Evolutionary conservation across 2,888 invertebrate genomes (phyloP).

Genomic region (Chymomyza procnemis): DNA sequence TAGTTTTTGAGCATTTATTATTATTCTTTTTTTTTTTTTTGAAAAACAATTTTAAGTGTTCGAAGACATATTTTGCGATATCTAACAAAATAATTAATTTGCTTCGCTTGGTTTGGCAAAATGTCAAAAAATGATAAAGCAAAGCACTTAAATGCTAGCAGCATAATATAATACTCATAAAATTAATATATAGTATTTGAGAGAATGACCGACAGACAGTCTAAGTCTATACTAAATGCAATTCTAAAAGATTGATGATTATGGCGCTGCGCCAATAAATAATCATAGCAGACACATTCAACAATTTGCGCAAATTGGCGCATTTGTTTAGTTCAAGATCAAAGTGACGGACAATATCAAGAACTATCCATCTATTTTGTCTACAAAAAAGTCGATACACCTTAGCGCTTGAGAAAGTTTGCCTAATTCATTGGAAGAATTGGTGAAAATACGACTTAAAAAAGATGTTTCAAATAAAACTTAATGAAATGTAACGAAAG

Average conservation of each 20-base stretch:
- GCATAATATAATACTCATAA: neutral
- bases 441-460: too few relatives aligned
- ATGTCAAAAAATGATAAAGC: neutral
- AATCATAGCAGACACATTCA: neutral
- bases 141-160: neutral
- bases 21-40: too few relatives aligned
- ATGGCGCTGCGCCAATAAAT: conserved; percentile 1
- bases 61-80: neutral
- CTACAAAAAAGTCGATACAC: too few relatives aligned
- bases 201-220: neutral
- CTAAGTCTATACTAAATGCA: too few relatives aligned
- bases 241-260: neutral
- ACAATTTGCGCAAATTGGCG: conserved; percentile 1
- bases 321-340: neutral
- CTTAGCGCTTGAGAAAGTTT: too few relatives aligned
- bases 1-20: too few relatives aligned
- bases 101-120: neutral
- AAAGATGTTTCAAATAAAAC: too few relatives aligned
- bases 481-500: too few relatives aligned
- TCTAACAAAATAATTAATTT: neutral
- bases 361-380: neutral
- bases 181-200: neutral
- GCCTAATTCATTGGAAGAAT: too few relatives aligned
- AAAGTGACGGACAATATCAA: neutral
- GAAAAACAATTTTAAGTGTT: neutral